These are phyloP conservation scores for Xanthorhoe spadicearia DNA, from an alignment of 2,888 invertebrate genomes.

Conservation along the genomic window DNA sequence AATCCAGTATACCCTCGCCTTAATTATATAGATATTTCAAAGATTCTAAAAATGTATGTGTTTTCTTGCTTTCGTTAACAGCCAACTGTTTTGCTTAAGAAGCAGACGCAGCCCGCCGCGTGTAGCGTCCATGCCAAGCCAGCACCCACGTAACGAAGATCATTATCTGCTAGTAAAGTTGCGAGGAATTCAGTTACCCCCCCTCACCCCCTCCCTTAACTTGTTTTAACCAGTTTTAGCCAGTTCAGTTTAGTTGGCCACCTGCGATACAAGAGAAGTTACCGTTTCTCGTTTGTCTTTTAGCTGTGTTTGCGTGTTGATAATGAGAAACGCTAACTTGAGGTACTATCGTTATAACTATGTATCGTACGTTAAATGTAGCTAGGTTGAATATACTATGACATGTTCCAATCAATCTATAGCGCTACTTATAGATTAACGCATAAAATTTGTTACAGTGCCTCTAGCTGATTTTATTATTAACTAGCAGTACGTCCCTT, in stretches of 20 bases:
- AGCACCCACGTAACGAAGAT: conserved; percentile 81
- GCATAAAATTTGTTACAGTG: no score
- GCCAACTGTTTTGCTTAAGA: no score
- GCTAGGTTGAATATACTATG: no score
- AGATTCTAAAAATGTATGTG: no score
- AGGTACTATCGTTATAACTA: background rate
- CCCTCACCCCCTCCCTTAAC: conserved; percentile 67
- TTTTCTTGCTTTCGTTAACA: no score
- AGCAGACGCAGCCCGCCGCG: conserved; percentile 35
- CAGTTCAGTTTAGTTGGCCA: conserved; percentile 76
- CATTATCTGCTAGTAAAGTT: conserved; percentile 81
- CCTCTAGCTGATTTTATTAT: no score
- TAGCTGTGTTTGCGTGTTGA: conserved; percentile 43
- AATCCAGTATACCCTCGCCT: no score
- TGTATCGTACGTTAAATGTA: no score
- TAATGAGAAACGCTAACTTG: background rate
- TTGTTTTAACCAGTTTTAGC: conserved; percentile 82
- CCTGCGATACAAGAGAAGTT: conserved; percentile 77
- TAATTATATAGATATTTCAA: no score
- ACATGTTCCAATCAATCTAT: no score
- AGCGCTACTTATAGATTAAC: no score
- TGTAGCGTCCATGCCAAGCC: conserved; percentile 22
- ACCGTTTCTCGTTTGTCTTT: conserved; percentile 60
- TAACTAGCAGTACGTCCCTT: no score
- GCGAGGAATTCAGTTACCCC: conserved; percentile 80